These are phyloP conservation scores for Urocolius indicus DNA, from an alignment of 2,113 vertebrate species.

Conservation along the genomic window DNA sequence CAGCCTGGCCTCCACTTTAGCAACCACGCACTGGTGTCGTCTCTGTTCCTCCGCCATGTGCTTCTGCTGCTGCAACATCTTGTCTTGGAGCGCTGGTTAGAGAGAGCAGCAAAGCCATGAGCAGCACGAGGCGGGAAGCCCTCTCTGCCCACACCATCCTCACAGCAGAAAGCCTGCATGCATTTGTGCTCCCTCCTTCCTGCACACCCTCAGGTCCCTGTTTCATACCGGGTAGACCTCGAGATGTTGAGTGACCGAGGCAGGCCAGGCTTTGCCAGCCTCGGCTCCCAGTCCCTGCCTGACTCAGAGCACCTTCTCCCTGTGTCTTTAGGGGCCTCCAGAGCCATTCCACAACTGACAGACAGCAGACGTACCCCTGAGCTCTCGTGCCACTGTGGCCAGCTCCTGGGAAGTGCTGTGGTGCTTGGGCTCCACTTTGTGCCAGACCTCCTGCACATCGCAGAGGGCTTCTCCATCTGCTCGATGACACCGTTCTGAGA, in stretches of 20 bases:
- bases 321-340: neutral
- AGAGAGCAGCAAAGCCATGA: neutral
- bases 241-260: neutral
- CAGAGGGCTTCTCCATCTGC: slow-evolving; percentile 91
- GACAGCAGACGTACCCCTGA: slow-evolving; percentile 73
- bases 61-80: slow-evolving; percentile 83
- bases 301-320: neutral
- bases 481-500: slow-evolving; percentile 86
- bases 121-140: neutral
- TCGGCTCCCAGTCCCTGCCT: neutral
- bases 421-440: slow-evolving; percentile 86
- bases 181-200: neutral
- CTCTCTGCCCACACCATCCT: neutral
- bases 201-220: neutral
- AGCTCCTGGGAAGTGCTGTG: slow-evolving; percentile 80
- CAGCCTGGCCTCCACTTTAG: slow-evolving; percentile 88
- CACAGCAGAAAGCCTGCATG: neutral
- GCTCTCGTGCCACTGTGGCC: slow-evolving; percentile 79
- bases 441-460: slow-evolving; percentile 81
- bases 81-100: slow-evolving; percentile 83
- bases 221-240: neutral
- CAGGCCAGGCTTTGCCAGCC: neutral
- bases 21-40: slow-evolving; percentile 82
- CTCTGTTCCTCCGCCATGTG: slow-evolving; percentile 83
- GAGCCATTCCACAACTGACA: accelerated